Evolutionary conservation across 2,797 vertebrate species (phyloP), one percentile per base, ranked within the genome.

Genomic region (Myotis vivesi): DNA sequence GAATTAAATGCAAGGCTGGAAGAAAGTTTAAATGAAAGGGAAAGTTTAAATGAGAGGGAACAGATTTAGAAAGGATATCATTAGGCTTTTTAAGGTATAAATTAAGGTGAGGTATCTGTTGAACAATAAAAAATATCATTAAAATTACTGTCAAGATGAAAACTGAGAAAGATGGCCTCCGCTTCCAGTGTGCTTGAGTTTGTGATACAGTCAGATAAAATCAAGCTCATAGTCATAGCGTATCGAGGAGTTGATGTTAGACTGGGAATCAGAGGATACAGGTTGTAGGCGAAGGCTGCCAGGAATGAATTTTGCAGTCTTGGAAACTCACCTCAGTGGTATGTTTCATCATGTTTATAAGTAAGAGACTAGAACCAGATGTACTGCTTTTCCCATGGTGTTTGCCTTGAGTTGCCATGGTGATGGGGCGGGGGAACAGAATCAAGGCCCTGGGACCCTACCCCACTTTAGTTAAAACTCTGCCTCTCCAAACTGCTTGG

Each of bases 61-160:
- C 8, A 33, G 22, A 44, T 66, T 62, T 77, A 80, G 87, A 89
- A 68, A 88, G 30, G 6, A 4, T 41, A 30, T 49, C 55, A n/a
- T 51, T 85, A 49, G 57, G n/a, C 38, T 84, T 91, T 55, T 64
- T 73, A 44, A 91, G 23, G 57, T 84, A 62, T 36, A 36, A 33
- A 38, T 66, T 81, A 77, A 90, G 20, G 6, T 44, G 10, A 72
- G 25, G 64, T 84, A 28, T 81, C 69, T 91, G 5, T 28, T 66
- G 23, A 92, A 85, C 20, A 76, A 53, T 46, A 57, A 86, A 86
- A 80, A 77, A 80, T 55, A 13, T 49, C 25, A 25, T 80, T 59
- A 89, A 59, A 86, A 53, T 94, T 46, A 73, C 38, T 87, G 38
- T 30, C 19, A 7, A n/a, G 89, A 33, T 84, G 51, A 87, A 79